Evolutionary conservation across 2,113 vertebrate species (phyloP).

Genomic region (Sceloporus undulatus): DNA sequence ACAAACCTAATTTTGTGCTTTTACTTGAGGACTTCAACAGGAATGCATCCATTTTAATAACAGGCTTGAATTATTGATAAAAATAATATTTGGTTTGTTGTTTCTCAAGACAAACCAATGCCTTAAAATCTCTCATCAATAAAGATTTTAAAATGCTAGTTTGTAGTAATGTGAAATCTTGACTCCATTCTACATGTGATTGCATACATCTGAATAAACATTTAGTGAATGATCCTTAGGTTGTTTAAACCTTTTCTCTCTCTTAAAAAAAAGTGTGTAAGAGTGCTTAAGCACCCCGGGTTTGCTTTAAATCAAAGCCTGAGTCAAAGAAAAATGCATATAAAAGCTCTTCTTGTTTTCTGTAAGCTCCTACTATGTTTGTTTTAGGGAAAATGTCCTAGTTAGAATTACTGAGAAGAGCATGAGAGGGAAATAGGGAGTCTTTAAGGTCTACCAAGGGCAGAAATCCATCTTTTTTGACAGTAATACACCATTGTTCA

Average conservation of each 20-base stretch:
- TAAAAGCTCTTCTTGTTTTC: slow-evolving; percentile 49
- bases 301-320: slow-evolving; percentile 46
- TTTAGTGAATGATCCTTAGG: slow-evolving; percentile 39
- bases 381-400: slow-evolving; percentile 30
- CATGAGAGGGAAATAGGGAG: slow-evolving; percentile 43
- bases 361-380: slow-evolving; percentile 39
- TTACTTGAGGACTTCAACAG: background rate
- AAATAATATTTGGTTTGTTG: background rate
- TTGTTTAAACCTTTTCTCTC: slow-evolving; percentile 46
- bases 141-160: background rate
- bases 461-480: slow-evolving; percentile 75
- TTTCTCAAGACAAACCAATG: background rate
- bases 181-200: background rate
- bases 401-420: slow-evolving; percentile 50
- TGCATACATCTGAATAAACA: background rate
- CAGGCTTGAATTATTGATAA: background rate
- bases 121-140: background rate
- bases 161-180: background rate
- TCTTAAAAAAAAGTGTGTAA: slow-evolving; percentile 1
- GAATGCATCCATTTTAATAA: background rate
- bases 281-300: background rate
- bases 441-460: slow-evolving; percentile 72
- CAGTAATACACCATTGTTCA: slow-evolving; percentile 69
- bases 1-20: no score
- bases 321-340: slow-evolving; percentile 42